phyloP scores from a whole-genome alignment of 2,888 invertebrate genomes.

The Ethmia dodecea region DNA sequence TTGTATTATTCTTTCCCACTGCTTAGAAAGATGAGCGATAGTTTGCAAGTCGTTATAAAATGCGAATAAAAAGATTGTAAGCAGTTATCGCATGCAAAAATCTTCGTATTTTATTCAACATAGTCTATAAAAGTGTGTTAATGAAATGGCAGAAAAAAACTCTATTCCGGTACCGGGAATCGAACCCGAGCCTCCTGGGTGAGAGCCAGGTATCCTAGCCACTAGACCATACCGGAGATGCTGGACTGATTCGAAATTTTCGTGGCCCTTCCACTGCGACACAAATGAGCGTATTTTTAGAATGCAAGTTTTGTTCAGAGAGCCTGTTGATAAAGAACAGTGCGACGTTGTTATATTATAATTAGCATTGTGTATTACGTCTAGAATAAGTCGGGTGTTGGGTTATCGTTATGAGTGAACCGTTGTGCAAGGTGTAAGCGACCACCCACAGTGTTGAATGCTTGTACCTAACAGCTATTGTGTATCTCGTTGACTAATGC shows the following conservation, averaged over 20 bases:
- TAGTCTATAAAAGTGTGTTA: not conserved
- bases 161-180: conserved; percentile 73
- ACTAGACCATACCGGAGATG: conserved; percentile 78
- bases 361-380: conserved; percentile 30
- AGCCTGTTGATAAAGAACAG: conserved; percentile 9
- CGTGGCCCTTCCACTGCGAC: conserved; percentile 2
- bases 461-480: conserved; percentile 15
- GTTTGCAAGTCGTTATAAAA: conserved; percentile 8
- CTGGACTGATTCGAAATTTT: not conserved
- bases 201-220: conserved; percentile 80
- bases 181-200: conserved; percentile 80
- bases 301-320: too few relatives aligned
- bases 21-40: conserved; percentile 40
- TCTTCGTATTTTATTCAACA: not conserved
- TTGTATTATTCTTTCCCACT: conserved; percentile 35
- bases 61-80: conserved; percentile 3
- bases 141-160: conserved; percentile 5
- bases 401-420: conserved; percentile 31
- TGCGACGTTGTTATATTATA: conserved; percentile 12
- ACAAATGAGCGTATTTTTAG: too few relatives aligned
- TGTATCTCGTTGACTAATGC: conserved; percentile 8
- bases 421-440: conserved; percentile 51
- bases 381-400: conserved; percentile 22
- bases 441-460: conserved; percentile 20
- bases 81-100: not conserved